Evolutionary conservation across 2,797 vertebrate species (phyloP).

Genomic region (Bucorvus abyssinicus): DNA sequence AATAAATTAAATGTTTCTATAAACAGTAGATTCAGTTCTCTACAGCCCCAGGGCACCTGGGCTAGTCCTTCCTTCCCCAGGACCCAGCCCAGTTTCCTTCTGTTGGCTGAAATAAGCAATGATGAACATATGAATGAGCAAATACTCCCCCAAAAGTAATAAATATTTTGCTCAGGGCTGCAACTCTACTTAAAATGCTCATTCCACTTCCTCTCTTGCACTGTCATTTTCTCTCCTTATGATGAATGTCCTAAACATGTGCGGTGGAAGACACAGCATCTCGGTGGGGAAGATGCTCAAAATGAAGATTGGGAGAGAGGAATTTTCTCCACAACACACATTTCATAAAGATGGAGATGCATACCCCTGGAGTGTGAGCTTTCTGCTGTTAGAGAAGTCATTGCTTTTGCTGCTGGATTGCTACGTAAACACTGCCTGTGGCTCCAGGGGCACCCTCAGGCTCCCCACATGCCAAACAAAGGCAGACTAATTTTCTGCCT

Average conservation of each 20-base stretch:
- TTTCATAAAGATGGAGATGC: background rate
- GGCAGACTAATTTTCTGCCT: constrained; percentile 42
- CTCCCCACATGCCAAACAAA: constrained; percentile 50
- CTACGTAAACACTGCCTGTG: background rate
- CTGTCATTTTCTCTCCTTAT: background rate
- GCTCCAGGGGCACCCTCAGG: constrained; percentile 33
- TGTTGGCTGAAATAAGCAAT: background rate
- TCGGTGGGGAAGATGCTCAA: background rate
- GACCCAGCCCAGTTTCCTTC: background rate
- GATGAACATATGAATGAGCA: background rate
- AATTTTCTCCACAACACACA: background rate
- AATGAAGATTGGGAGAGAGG: background rate
- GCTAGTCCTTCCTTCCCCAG: background rate
- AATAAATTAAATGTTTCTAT: background rate
- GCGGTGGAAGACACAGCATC: background rate
- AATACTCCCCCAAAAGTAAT: background rate
- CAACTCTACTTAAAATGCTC: background rate
- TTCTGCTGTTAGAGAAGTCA: background rate
- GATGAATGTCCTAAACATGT: background rate
- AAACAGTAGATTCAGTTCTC: background rate
- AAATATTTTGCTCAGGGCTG: background rate
- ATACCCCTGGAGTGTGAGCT: background rate
- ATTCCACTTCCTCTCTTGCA: background rate
- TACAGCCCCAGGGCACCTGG: background rate
- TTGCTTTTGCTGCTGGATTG: background rate